Base-by-base conservation (phyloP, 37 sponge, comb jelly and placozoan species). In the Lycopodina hypogea region DNA sequence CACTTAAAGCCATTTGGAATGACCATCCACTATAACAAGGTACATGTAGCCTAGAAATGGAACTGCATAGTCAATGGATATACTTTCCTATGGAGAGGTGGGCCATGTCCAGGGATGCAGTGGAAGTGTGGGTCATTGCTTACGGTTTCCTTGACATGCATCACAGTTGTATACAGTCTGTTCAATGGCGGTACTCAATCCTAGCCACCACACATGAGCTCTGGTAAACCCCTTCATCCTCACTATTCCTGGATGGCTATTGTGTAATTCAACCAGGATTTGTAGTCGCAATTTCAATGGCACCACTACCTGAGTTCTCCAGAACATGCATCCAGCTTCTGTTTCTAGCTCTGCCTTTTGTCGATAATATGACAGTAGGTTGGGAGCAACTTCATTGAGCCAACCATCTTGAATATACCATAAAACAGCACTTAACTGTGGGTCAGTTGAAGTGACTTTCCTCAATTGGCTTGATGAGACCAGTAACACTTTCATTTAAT, bases 1-100 rank as follows among this genome's bases (percentile, higher is more conserved):
- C 8, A 37, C 40, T 40, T 68, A 36, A 30, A 35, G 12, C 69
- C 69, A 68, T 68, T 68, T 68, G 6, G 69, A 68, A 35, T 68
- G 40, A 12, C 39, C 69, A 68, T 68, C 69, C 40, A 68, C 41
- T 8, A 68, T 68, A 8, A 68, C 69, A 12, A 68, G 40, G 15
- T 35, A 12, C 38, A 37, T 68, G 11, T 14, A 26, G 4, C 69
- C 69, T 12, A 26, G 12, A 21, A 68, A 26, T 8, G 69, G 69
- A 38, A 36, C 69, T 36, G 41, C 38, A 37, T 22, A 37, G 40
- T 68, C 40, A 9, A 68, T 35, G 40, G 28, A 40, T 8, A 68
- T 68, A 22, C 69, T 9, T 68, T 37, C 19, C 40, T 40, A 68
- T 14, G 69, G 69, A 14, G 11, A 8, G 19, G 19, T 68, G 18